Conservation (phyloP, 2,113 vertebrate species). For the Paraplagusia blochii region DNA sequence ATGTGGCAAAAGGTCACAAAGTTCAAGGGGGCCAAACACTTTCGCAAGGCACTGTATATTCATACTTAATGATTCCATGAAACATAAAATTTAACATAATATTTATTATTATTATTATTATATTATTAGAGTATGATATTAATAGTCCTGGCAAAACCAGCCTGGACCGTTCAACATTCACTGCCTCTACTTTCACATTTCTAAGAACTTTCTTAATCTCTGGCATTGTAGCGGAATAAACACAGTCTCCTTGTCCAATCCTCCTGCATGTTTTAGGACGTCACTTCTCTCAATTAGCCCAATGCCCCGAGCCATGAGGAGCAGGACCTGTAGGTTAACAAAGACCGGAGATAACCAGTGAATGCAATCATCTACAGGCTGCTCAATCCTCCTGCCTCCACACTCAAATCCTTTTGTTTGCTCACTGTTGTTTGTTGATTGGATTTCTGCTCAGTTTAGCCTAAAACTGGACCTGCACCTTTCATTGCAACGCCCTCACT, state of each 20-base stretch:
- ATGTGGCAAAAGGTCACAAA: no score
- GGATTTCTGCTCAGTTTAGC: constrained; percentile 70
- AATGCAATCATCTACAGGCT: constrained; percentile 54
- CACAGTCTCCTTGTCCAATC: constrained; percentile 34
- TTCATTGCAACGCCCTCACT: constrained; percentile 46
- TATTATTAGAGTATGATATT: no score
- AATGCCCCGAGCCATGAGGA: constrained; percentile 47
- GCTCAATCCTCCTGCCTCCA: constrained; percentile 38
- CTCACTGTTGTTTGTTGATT: constrained; percentile 66
- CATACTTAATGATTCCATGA: no score
- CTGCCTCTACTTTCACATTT: background rate
- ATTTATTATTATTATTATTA: no score
- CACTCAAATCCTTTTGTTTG: constrained; percentile 34
- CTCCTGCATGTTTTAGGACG: constrained; percentile 32
- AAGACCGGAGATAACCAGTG: constrained; percentile 64
- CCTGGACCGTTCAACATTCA: no score
- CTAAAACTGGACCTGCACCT: constrained; percentile 50
- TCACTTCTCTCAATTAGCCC: constrained; percentile 62
- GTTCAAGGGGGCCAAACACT: no score
- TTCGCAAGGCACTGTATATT: no score
- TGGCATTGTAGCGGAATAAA: constrained; percentile 30
- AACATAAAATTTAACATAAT: no score
- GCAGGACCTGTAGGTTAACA: constrained; percentile 52
- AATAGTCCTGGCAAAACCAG: no score
- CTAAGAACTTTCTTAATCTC: constrained; percentile 4